A percentile compares a stretch with the other conserved stretches of the same genome.
These are phyloP conservation scores for Phalera bucephala DNA, from an alignment of 2,888 invertebrate genomes.

Conservation along the genomic window DNA sequence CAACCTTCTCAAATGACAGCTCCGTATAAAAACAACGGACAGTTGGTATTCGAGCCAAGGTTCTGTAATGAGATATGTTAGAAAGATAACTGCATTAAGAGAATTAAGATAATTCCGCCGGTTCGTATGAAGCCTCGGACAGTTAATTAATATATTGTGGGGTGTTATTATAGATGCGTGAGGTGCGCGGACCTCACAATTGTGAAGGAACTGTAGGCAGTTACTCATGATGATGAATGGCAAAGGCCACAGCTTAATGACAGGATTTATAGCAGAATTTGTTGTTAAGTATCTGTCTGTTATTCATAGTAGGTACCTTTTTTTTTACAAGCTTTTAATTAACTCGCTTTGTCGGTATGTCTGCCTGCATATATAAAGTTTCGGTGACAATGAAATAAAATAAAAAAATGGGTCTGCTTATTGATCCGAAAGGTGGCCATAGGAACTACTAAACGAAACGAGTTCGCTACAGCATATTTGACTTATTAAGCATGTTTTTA, in stretches of 20 bases:
- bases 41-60: slow-evolving; percentile 80
- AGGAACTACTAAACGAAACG: no score
- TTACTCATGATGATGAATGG: slow-evolving; percentile 26
- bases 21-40: slow-evolving; percentile 75
- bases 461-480: no score
- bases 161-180: slow-evolving; percentile 28
- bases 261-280: slow-evolving; percentile 24
- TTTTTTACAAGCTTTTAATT: slow-evolving; percentile 14
- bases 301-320: slow-evolving; percentile 8
- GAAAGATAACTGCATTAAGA: slow-evolving; percentile 63
- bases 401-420: no score
- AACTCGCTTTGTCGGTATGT: slow-evolving; percentile 19
- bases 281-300: slow-evolving; percentile 10
- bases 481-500: no score
- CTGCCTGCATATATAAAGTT: no score
- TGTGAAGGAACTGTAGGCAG: slow-evolving; percentile 27
- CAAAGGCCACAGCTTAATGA: slow-evolving; percentile 28
- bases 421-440: no score
- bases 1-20: slow-evolving; percentile 81
- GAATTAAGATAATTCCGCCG: slow-evolving; percentile 66
- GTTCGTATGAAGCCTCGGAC: slow-evolving; percentile 45
- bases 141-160: slow-evolving; percentile 44
- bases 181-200: slow-evolving; percentile 21
- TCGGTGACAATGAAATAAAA: no score
- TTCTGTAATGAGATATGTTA: slow-evolving; percentile 76